Percentiles rank a stretch among this genome's conserved stretches.
These are phyloP conservation scores for Psittacula echo DNA, from an alignment of 2,797 vertebrate genomes.

Conservation along the genomic window DNA sequence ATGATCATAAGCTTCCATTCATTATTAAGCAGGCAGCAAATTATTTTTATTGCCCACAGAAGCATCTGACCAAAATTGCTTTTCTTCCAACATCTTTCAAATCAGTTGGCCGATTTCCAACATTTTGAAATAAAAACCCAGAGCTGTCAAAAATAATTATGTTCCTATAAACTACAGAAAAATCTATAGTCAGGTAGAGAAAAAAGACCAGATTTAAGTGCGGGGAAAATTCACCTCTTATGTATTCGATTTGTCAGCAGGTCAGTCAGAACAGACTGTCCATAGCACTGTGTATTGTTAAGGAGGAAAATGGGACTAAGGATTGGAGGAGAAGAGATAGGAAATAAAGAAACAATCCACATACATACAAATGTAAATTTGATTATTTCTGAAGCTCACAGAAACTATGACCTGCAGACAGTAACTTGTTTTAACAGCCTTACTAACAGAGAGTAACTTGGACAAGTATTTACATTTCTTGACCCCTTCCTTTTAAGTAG, in stretches of 20 bases:
- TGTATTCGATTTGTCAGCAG: neutral
- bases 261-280: neutral
- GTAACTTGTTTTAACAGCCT: neutral
- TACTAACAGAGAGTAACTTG: neutral
- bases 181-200: neutral
- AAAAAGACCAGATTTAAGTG: neutral
- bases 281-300: neutral
- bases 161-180: neutral
- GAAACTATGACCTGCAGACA: neutral
- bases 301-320: neutral
- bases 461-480: neutral
- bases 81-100: neutral
- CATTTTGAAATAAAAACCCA: neutral
- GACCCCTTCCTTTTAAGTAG: neutral
- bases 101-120: neutral
- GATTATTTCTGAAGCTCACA: neutral
- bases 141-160: neutral
- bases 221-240: neutral
- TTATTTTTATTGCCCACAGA: neutral
- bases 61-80: neutral
- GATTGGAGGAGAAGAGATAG: neutral
- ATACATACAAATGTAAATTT: neutral
- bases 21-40: neutral
- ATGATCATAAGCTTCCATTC: neutral
- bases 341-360: neutral